Percentiles rank a stretch among this genome's conserved stretches.
phyloP scores from a whole-genome alignment of 2,888 invertebrate genomes.

The Spodoptera picta region DNA sequence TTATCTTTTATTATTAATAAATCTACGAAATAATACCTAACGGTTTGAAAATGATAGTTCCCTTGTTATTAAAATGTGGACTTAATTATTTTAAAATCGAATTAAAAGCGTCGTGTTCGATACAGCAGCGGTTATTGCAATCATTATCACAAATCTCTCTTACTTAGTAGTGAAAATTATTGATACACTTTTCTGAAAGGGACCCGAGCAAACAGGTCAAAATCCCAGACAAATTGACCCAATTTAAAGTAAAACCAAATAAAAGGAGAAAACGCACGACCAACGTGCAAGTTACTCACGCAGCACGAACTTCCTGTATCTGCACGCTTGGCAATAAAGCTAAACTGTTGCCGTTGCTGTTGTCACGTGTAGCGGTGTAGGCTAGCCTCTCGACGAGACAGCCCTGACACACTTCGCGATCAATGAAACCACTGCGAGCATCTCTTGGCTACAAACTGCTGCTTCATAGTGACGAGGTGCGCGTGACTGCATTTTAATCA shows the following conservation, averaged over 20 bases:
- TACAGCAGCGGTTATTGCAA: too few species aligned
- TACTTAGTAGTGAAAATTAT: too few species aligned
- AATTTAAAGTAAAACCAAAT: conserved; percentile 5
- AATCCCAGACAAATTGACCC: background rate
- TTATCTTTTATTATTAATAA: too few species aligned
- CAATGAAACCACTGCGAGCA: conserved; percentile 12
- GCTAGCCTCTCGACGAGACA: conserved; percentile 28
- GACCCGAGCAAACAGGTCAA: too few species aligned
- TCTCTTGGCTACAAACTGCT: conserved; percentile 4
- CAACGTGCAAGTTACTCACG: conserved; percentile 20
- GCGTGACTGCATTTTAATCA: conserved; percentile 3
- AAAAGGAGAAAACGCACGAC: conserved; percentile 16
- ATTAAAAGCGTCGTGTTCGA: too few species aligned
- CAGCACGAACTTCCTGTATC: conserved; percentile 1
- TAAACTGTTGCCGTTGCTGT: conserved; percentile 34
- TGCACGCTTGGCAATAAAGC: conserved; percentile 11
- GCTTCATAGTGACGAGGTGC: conserved; percentile 10
- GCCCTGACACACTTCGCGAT: conserved; percentile 48
- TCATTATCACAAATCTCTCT: too few species aligned
- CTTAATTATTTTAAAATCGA: too few species aligned
- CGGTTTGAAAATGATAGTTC: too few species aligned
- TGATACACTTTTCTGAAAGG: too few species aligned
- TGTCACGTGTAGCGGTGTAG: conserved; percentile 34
- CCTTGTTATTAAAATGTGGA: too few species aligned
- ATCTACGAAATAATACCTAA: too few species aligned